Base-by-base conservation (phyloP, 1,140 invertebrate genomes). In the Drosophila arizonae region DNA sequence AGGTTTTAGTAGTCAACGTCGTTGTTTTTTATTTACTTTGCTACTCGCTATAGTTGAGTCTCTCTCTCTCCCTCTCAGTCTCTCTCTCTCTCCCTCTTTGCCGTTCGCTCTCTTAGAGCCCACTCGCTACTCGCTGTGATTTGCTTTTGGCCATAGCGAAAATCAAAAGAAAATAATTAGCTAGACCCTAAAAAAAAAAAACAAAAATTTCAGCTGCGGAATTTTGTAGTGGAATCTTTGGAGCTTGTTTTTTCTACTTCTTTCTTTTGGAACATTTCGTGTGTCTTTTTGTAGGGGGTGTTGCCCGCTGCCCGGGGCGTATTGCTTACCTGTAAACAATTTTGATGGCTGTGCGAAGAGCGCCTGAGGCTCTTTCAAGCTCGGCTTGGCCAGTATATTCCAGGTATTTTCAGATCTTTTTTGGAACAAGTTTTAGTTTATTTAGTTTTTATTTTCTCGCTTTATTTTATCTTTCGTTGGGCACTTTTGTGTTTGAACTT, bases 61-160 rank as follows among this genome's bases (percentile, higher is more conserved):
- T 45, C 28, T 39, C 58, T 41, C 48, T 3, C 54, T 51, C 46
- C 36, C 30, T 10, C 10, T 54, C n/a, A n/a, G n/a, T n/a, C n/a
- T n/a, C 57, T 33, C 50, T 60, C 52, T 55, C 65, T 68, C 50
- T 48, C 24, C 51, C 33, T 28, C 48, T 30, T 30, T 30, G 28
- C 28, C 28, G 28, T 30, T 15, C 30, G 33, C 51, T 72, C 41
- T 79, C 64, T 54, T 26, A 11, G 13, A 33, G 45, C 48, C 36
- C 48, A 88, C 84, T 87, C 84, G 84, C 50, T 75, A 88, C 84
- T 87, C 84, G 84, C 77, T 67, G 67, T 51, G 69, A 64, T 72
- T 72, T 65, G 72, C 60, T 88, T 87, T 82, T 88, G 79, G 82
- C 76, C 81, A 86, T 72, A 79, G 77, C 77, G 69, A 84, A 81